A percentile compares a stretch with the other conserved stretches of the same genome.
Conservation (phyloP, 2,797 vertebrate species). For the Gymnothorax reevesii region DNA sequence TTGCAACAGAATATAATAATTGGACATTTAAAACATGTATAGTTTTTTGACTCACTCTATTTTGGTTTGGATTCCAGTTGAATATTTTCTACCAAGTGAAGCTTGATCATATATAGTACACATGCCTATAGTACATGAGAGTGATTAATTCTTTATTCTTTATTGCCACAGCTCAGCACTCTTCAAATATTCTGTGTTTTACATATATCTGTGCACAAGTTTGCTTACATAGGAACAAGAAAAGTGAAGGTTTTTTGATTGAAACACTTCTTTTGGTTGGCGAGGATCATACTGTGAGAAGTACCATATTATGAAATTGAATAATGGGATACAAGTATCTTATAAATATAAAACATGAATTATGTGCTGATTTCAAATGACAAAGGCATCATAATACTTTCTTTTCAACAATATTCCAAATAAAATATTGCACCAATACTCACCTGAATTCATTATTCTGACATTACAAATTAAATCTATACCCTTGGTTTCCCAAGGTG, state of each 20-base stretch:
- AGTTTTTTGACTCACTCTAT: no score
- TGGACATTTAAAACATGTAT: no score
- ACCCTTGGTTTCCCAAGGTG: not conserved
- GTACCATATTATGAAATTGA: not conserved
- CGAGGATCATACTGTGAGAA: not conserved
- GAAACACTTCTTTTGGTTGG: not conserved
- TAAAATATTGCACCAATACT: not conserved
- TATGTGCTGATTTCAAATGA: not conserved
- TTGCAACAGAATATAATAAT: no score
- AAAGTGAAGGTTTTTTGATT: not conserved
- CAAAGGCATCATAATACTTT: not conserved
- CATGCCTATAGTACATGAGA: not conserved
- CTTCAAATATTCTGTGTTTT: not conserved
- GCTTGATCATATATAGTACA: no score
- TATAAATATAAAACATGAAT: conserved; percentile 19
- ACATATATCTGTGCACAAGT: not conserved
- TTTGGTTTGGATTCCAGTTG: no score
- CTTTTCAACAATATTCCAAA: not conserved
- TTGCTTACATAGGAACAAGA: not conserved
- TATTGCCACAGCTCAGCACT: not conserved
- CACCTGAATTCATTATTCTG: not conserved
- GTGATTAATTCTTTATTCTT: not conserved
- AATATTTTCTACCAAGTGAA: no score
- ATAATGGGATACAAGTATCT: conserved; percentile 4
- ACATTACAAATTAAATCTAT: not conserved